Base-by-base conservation (phyloP, 2,113 vertebrate species). In the Xenus cinereus region DNA sequence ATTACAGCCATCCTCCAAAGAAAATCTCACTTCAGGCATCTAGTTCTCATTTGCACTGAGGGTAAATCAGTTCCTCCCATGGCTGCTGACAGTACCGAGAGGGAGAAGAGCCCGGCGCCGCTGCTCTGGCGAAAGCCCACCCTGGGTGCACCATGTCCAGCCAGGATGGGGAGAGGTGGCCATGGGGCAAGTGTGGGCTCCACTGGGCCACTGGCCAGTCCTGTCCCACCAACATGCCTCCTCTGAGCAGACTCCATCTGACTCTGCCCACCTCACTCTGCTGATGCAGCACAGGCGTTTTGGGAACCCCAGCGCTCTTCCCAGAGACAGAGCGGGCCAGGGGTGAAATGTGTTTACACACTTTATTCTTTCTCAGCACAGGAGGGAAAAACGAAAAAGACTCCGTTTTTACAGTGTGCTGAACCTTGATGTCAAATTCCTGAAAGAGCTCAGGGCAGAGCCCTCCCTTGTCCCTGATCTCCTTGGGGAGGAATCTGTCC, bases 141-240 rank as follows among this genome's bases (percentile, higher is more conserved):
- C 50, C 45, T 5, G 9, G 27, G 23, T 9, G 50, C 50, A 8
- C 6, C 1, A 3, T 23, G 37, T 7, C 37, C 13, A 21, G 28
- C 27, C 37, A 2, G 27, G 27, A 39, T 63, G 53, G 46, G 64
- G 50, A 28, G 57, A 12, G 27, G 45, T 16, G 21, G 84, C 62
- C 4, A 24, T 4, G 22, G 69, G 4, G 69, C 66, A 9, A 50
- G 14, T 6, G 4, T 54, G 3, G 2, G 46, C 56, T 21, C 50
- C 2, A 1, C 2, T 2, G 39, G 45, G 43, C 2, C 0, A 7
- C 9, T 10, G 77, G 4, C 62, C 4, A 28, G 18, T 32, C 50
- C 64, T 1, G 0, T 50, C 43, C 86, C 30, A 7, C 6, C 82
- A 2, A 35, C 10, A 4, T 1, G 33, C 37, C 66, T 32, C 9